Evolutionary conservation across 1,140 invertebrate genomes (phyloP).

Genomic region (Drosophila sulfurigaster): DNA sequence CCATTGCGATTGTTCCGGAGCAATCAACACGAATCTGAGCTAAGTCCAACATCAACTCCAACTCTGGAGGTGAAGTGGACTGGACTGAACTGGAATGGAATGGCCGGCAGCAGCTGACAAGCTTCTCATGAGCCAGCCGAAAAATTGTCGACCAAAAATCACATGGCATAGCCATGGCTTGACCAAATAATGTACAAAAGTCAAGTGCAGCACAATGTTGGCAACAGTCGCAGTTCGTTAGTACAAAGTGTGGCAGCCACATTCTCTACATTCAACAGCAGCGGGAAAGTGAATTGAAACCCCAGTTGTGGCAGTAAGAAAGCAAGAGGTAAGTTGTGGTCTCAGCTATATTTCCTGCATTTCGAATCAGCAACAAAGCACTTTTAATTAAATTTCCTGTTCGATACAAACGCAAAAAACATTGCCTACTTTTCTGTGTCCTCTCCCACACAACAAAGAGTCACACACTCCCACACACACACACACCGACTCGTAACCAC

Average conservation of each 20-base stretch:
- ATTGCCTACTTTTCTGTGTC: constrained; percentile 63
- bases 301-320: constrained; percentile 1
- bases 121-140: constrained; percentile 57
- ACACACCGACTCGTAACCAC: constrained; percentile 35
- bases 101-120: constrained; percentile 59
- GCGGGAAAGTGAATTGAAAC: constrained; percentile 7
- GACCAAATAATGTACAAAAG: constrained; percentile 53
- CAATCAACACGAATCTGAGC: constrained; percentile 59
- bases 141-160: constrained; percentile 32
- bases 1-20: constrained; percentile 59
- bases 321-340: constrained; percentile 44
- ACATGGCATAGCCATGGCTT: constrained; percentile 1
- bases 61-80: not conserved
- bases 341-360: constrained; percentile 33
- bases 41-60: not conserved
- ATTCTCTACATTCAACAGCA: constrained; percentile 9
- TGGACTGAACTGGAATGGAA: not conserved
- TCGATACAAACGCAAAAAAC: constrained; percentile 42
- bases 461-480: constrained; percentile 36
- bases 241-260: constrained; percentile 23
- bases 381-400: constrained; percentile 81
- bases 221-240: constrained; percentile 64
- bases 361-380: constrained; percentile 35
- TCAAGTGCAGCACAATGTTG: constrained; percentile 58
- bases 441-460: too few species aligned